Evolutionary conservation across 2,797 vertebrate genomes (phyloP).

Genomic region (Cottoperca gobio): DNA sequence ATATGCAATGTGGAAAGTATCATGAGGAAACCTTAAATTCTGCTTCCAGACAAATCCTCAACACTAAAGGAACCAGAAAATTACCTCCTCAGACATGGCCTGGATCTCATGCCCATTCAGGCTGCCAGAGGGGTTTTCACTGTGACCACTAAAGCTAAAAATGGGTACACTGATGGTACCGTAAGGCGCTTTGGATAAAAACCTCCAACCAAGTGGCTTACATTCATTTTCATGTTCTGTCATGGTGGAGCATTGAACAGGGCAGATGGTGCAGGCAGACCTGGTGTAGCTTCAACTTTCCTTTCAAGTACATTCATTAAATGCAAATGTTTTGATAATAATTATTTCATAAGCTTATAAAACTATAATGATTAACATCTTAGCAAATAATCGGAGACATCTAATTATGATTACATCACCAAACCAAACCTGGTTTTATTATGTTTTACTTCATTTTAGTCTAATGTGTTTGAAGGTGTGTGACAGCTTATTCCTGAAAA

Average conservation of each 20-base stretch:
- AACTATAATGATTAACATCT: no score
- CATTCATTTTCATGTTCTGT: slow-evolving; percentile 39
- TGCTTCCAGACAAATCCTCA: slow-evolving; percentile 28
- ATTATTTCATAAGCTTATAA: no score
- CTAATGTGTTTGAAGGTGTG: no score
- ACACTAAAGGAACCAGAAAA: slow-evolving; percentile 39
- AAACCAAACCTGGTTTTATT: not conserved
- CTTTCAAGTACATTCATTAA: not conserved
- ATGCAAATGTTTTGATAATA: no score
- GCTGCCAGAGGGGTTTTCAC: not conserved
- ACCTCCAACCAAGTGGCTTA: slow-evolving; percentile 21
- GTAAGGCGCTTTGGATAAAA: slow-evolving; percentile 31
- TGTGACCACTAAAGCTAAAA: slow-evolving; percentile 36
- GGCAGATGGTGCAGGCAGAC: not conserved
- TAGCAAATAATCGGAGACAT: no score
- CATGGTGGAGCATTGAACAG: not conserved
- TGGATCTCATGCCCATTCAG: slow-evolving; percentile 17
- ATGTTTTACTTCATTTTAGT: not conserved
- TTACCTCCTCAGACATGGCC: slow-evolving; percentile 38
- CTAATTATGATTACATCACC: no score
- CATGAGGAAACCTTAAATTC: slow-evolving; percentile 25
- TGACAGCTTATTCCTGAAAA: no score
- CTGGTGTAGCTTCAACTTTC: not conserved
- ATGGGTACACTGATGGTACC: not conserved
- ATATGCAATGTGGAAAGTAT: not conserved